Evolutionary conservation across 2,113 vertebrate species (phyloP), one percentile per base, ranked within the genome.

Genomic region (Gallinago paraguaiae): DNA sequence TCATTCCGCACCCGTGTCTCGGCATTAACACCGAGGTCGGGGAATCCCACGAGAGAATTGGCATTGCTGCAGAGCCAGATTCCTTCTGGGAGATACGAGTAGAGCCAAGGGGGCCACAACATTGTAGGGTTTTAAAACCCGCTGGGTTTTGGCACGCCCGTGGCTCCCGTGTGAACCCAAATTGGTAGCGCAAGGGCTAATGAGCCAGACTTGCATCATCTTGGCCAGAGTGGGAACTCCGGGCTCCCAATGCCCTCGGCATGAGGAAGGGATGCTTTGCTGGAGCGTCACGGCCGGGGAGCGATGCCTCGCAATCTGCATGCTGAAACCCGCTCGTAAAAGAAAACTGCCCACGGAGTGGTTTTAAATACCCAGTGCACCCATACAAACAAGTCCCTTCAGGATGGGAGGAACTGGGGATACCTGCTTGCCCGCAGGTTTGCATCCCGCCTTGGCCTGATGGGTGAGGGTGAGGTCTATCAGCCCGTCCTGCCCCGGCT

Each of bases 291-390:
- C 0, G 0, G 41, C 46, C 53, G 24, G 0, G 0, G 41, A 74
- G 14, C 43, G 2, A 13, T 17, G n/a, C 43, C 22, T 77, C 3
- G 1, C 51, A 39, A 28, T 2, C 56, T 2, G 0, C 9, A 0
- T 53, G 77, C 69, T 5, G 3, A 76, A 75, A 71, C 39, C 28
- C 35, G 37, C 25, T 75, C 1, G 0, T 17, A 45, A 54, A 54
- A 39, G 39, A 81, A 81, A 53, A 2, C 63, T 70, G 46, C 60
- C 60, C n/a, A 17, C 2, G 0, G 51, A 89, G 51, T 9, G 37
- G 6, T 51, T 63, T 84, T 23, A 84, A 59, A 77, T 6, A 33
- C 8, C 16, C 19, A 11, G 13, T 17, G 17, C 69, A 22, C 6
- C 0, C 0, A 79, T 7, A 56, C 12, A n/a, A 69, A 16, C 54